phyloP scores from a whole-genome alignment of 2,888 invertebrate species.

The Nomada lathburiana region DNA sequence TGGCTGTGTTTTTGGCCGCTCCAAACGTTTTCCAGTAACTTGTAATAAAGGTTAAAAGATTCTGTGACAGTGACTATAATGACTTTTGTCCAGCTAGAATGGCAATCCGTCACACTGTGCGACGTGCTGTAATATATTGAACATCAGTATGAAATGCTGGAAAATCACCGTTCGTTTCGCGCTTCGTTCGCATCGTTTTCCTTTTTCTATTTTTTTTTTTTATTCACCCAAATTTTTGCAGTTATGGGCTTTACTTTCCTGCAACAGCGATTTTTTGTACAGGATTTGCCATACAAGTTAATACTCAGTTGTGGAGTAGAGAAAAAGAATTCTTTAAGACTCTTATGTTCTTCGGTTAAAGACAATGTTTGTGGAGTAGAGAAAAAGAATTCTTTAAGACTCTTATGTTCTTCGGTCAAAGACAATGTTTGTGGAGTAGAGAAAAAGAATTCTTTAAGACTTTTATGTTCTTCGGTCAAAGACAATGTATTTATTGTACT shows the following conservation, averaged over 20 bases:
- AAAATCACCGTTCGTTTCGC: conserved; percentile 67
- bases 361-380: conserved; percentile 1
- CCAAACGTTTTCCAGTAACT: no score
- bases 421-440: conserved; percentile 16
- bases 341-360: not conserved
- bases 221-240: not conserved
- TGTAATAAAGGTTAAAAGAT: no score
- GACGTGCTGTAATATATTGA: conserved; percentile 74
- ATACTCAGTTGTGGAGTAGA: conserved; percentile 28
- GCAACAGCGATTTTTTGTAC: conserved; percentile 28
- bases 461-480: not conserved
- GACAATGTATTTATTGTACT: not conserved
- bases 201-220: conserved; percentile 4
- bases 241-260: not conserved
- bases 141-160: conserved; percentile 73
- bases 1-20: no score
- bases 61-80: no score
- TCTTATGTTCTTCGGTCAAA: not conserved
- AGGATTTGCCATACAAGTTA: conserved; percentile 6
- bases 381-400: conserved; percentile 3
- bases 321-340: conserved; percentile 3
- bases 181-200: conserved; percentile 7
- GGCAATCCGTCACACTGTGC: no score
- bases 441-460: conserved; percentile 3
- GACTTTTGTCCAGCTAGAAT: no score